Evolutionary conservation across 2,888 invertebrate genomes (phyloP).

Genomic region (Napeogenes inachia): DNA sequence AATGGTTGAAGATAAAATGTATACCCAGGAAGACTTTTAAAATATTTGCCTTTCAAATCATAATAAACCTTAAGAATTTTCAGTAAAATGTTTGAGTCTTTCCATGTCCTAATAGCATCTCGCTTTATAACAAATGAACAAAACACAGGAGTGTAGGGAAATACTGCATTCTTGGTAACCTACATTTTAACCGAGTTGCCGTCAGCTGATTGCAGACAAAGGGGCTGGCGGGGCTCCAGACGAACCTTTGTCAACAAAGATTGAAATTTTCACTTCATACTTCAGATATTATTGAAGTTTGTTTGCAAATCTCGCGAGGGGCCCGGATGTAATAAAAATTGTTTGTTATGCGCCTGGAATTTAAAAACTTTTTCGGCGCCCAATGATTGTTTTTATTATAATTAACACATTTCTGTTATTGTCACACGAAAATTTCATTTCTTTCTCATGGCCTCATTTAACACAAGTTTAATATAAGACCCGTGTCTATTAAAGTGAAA

Average conservation of each 20-base stretch:
- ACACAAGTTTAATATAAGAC: not conserved
- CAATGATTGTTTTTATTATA: too few species aligned
- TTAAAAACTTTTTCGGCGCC: not conserved
- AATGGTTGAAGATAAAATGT: too few species aligned
- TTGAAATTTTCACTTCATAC: slow-evolving; percentile 41
- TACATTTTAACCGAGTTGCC: slow-evolving; percentile 36
- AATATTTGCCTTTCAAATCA: too few species aligned
- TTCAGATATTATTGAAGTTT: slow-evolving; percentile 40
- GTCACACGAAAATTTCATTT: not conserved
- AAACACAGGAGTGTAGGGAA: slow-evolving; percentile 6
- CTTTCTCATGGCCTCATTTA: not conserved
- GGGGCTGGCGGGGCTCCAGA: slow-evolving; percentile 41
- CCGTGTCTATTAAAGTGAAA: slow-evolving; percentile 3
- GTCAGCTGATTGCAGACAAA: slow-evolving; percentile 42
- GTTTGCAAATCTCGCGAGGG: slow-evolving; percentile 22
- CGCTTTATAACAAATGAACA: not conserved
- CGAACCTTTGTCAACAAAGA: slow-evolving; percentile 41
- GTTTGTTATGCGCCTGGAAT: slow-evolving; percentile 10
- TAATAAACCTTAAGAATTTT: too few species aligned
- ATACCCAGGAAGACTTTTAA: too few species aligned
- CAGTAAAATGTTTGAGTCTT: too few species aligned
- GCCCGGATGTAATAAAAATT: slow-evolving; percentile 16
- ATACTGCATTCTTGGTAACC: slow-evolving; percentile 19
- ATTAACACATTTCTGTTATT: not conserved
- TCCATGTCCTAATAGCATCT: too few species aligned